Evolutionary conservation across 2,797 vertebrate species (phyloP), one percentile per base, ranked within the genome.

Genomic region (Tinamus major): DNA sequence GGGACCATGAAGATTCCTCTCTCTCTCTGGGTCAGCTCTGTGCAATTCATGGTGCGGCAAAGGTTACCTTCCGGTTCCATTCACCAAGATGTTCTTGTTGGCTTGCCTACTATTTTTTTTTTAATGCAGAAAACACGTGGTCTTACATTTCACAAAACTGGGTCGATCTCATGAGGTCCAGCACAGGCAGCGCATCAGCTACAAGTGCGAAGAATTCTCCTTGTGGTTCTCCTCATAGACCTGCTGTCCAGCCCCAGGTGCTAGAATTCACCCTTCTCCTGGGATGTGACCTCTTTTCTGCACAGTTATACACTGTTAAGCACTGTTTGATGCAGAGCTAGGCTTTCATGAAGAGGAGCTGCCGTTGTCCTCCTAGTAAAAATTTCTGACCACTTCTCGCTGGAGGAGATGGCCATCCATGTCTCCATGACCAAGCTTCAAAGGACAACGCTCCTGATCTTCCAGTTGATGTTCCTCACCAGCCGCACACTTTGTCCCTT

Each of bases 311-410:
- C 94, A 94, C 35, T 35, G 35, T 35, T 35, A 93, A 95, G 65
- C 77, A n/a, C 48, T 94, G 80, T 90, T 95, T 96, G 93, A 96
- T 95, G 83, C 90, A 85, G 49, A 93, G 21, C 35, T 62, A 31
- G 93, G 91, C 91, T 92, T 94, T 87, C 91, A 90, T 90, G 94
- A 94, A 95, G 95, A 1, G 23, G 74, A 93, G 71, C 65, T 81
- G 41, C 62, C 79, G 83, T 90, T 23, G 0, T 92, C 76, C 65
- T 90, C 88, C 79, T 87, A 4, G 1, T 33, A 72, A 93, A 92
- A 92, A 92, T 80, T 78, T 92, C 88, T 95, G 78, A 95, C 94
- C 90, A 92, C 85, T 80, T 92, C 90, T 95, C 5, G 87, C 93
- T 94, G 85, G 87, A 90, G 93, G 92, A 88, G 46, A 89, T 94